phyloP scores from a whole-genome alignment of 2,113 vertebrate species.

The Galbula dea region DNA sequence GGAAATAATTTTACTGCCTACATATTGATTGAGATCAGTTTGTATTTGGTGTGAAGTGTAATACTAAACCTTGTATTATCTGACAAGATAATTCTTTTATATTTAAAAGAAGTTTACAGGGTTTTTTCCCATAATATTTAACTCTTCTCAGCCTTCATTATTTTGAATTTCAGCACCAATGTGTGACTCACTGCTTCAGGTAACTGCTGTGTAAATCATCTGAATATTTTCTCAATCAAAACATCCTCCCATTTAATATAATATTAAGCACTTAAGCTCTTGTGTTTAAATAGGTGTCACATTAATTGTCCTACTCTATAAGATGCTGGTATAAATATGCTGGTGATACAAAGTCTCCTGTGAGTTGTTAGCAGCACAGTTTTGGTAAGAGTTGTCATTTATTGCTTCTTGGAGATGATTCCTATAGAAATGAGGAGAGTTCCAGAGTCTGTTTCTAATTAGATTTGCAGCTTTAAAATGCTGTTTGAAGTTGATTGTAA shows the following conservation, averaged over 20 bases:
- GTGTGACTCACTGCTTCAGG: fast-evolving
- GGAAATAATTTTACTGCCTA: not conserved
- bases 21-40: not conserved
- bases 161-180: not conserved
- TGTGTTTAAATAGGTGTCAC: not conserved
- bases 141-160: not conserved
- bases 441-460: not conserved
- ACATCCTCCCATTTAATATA: not conserved
- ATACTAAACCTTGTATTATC: not conserved
- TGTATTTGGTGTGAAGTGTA: not conserved
- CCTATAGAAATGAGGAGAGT: not conserved
- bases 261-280: not conserved
- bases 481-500: not conserved
- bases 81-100: not conserved
- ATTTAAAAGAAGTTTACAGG: not conserved
- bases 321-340: no score
- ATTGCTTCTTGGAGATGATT: not conserved
- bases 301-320: not conserved
- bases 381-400: not conserved
- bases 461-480: not conserved
- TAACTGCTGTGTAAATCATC: not conserved
- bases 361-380: not conserved
- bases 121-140: not conserved
- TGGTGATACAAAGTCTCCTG: not conserved
- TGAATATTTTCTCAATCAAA: not conserved